Evolutionary conservation across 2,113 vertebrate species (phyloP), one percentile per base, ranked within the genome.

Genomic region (Nasalis larvatus): DNA sequence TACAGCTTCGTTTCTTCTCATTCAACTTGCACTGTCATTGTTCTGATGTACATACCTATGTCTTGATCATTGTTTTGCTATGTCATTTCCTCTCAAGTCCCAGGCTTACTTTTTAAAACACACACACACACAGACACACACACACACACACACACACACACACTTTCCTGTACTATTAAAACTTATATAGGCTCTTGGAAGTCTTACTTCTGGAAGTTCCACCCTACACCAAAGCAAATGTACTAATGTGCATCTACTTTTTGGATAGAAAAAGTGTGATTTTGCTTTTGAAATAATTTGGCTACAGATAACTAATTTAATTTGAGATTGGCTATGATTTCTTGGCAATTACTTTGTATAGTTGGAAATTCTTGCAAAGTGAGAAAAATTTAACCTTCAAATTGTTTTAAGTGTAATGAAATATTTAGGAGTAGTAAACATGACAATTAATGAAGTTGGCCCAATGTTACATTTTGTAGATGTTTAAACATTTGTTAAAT

Each of bases 361-460:
- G 77, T 30, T 82, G 71, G 94, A 96, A 96, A 87, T 82, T 95
- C 87, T 90, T 87, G 16, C 87, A 78, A 97, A 92, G 94, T 91
- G 74, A 90, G 92, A 96, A 95, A 97, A 96, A 82, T 74, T 74
- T 84, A 95, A 92, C 80, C 94, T 97, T 86, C 71, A 96, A 97
- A 87, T 97, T 96, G 86, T 92, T 96, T 89, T 95, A 94, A 93
- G 63, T 92, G 69, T 94, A 93, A 92, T 96, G 84, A 98, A 97
- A 98, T 96, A 96, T 97, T 98, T 97, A 96, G 91, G 71, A 94
- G 71, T 87, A 35, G 66, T 85, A 96, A 92, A 96, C 49, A 92
- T 66, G 77, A 77, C 74, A 90, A 91, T 97, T 96, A 97, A 95
- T 91, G 47, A 94, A 95, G 66, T 86, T 97, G 94, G 76, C n/a